Evolutionary conservation across 1,140 invertebrate genomes (phyloP).

Genomic region (Yoshiicerus persimilis): DNA sequence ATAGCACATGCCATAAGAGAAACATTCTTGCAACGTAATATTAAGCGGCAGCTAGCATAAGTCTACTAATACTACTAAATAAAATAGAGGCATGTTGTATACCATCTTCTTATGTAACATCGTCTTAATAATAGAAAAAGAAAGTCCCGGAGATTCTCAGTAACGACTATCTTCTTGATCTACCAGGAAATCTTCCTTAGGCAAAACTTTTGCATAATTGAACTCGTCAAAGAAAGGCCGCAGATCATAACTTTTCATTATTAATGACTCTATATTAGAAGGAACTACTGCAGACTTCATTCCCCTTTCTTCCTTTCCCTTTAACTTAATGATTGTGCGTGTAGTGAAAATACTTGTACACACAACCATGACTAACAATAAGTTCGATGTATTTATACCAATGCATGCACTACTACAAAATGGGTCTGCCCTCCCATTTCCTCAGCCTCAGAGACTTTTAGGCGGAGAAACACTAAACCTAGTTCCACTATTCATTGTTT

Average conservation of each 20-base stretch:
- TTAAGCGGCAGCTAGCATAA: neutral
- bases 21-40: too few species aligned
- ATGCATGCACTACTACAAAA: neutral
- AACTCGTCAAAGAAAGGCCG: conserved; percentile 26
- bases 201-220: conserved; percentile 24
- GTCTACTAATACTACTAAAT: too few species aligned
- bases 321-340: neutral
- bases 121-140: neutral
- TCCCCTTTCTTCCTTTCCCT: neutral
- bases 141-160: neutral
- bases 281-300: neutral
- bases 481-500: too few species aligned
- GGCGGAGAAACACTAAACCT: too few species aligned
- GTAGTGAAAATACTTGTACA: neutral
- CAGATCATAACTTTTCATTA: conserved; percentile 33
- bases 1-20: too few species aligned
- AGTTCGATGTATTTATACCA: neutral
- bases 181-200: neutral
- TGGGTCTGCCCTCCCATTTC: too few species aligned
- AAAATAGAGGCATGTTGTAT: too few species aligned
- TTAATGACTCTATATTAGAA: conserved; percentile 1
- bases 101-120: neutral
- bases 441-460: too few species aligned
- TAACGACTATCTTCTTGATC: neutral
- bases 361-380: neutral